These are phyloP conservation scores for Myioborus melanocephalus DNA, from an alignment of 2,797 vertebrate species.

Conservation along the genomic window DNA sequence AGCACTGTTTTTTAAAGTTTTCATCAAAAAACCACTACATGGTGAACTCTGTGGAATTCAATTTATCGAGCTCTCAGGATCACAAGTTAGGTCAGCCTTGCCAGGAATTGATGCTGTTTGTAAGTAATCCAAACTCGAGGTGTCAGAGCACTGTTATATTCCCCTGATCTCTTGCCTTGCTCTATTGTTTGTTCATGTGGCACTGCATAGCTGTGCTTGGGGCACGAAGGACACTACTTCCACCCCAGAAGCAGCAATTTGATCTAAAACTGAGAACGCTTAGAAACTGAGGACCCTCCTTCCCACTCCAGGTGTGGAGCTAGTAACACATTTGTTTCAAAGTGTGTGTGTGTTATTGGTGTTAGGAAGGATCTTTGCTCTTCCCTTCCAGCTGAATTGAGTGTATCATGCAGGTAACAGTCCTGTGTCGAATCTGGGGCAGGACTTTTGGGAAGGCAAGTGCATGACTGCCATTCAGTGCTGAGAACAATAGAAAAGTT, in stretches of 20 bases:
- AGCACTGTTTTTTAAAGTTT: constrained; percentile 9
- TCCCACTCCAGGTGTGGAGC: neutral
- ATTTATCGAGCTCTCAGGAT: constrained; percentile 30
- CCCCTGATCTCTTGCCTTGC: neutral
- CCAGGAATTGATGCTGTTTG: neutral
- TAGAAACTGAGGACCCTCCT: neutral
- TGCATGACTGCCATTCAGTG: neutral
- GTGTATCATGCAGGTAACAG: neutral
- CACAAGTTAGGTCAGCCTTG: constrained; percentile 3
- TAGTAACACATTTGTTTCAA: neutral
- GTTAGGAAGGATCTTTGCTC: neutral
- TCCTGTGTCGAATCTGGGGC: rapidly evolving
- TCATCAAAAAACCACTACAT: constrained; percentile 7
- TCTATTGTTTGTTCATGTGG: neutral
- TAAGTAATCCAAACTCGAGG: neutral
- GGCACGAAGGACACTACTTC: neutral
- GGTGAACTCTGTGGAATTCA: constrained; percentile 24
- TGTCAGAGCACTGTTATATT: neutral
- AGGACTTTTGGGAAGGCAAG: neutral
- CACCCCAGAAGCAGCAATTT: neutral
- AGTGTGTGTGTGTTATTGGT: neutral
- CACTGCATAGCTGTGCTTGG: neutral
- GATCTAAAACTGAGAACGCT: neutral
- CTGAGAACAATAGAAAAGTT: neutral
- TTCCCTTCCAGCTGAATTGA: neutral